A percentile compares a stretch with the other conserved stretches of the same genome.
Conservation (phyloP, 2,797 vertebrate species). For the Smutsia temminckii region DNA sequence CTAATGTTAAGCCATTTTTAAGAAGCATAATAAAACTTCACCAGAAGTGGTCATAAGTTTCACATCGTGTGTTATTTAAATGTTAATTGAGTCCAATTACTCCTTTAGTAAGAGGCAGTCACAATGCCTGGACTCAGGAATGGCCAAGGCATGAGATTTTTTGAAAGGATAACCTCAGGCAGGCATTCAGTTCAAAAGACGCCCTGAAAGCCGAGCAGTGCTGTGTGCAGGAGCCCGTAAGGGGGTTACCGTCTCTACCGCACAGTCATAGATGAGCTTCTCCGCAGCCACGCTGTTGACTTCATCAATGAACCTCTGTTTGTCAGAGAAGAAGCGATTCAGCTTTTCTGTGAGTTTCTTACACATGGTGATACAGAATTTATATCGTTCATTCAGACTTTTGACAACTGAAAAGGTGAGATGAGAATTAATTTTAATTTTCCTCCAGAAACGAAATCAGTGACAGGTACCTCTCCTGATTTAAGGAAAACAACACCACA, state of each 20-base stretch:
- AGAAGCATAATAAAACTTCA: neutral
- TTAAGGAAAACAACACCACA: neutral
- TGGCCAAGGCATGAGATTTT: neutral
- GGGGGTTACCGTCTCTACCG: constrained; percentile 93
- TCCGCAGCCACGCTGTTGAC: constrained; percentile 98
- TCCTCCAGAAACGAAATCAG: constrained; percentile 15
- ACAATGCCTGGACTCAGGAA: neutral
- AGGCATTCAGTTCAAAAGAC: neutral
- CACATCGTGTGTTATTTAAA: neutral
- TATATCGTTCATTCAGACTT: constrained; percentile 95
- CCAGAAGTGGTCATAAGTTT: neutral
- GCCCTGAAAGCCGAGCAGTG: neutral
- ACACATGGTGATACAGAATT: constrained; percentile 96
- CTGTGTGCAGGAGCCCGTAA: neutral
- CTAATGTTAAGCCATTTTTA: neutral
- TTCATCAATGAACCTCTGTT: constrained; percentile 97
- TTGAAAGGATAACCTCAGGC: neutral
- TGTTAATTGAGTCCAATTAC: neutral
- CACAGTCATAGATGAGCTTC: constrained; percentile 97
- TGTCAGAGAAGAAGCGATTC: constrained; percentile 97
- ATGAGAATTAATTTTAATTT: constrained; percentile 45
- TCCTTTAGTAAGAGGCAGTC: neutral
- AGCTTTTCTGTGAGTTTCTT: constrained; percentile 94
- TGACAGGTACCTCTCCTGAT: neutral
- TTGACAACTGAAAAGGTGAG: constrained; percentile 90